These are phyloP conservation scores for Coleophora flavipennella DNA, from an alignment of 2,888 invertebrate species.

Conservation along the genomic window DNA sequence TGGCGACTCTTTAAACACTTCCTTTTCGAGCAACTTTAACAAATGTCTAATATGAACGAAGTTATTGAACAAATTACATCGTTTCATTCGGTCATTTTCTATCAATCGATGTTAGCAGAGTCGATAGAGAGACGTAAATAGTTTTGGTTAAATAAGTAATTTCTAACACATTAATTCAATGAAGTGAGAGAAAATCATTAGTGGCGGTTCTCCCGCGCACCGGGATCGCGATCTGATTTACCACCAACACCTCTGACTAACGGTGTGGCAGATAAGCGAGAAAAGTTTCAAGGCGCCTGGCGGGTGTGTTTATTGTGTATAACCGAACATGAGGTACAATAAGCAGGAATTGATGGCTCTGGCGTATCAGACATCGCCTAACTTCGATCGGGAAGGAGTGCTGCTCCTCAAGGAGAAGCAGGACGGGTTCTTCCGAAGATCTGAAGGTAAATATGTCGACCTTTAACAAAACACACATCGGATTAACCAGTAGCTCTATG, in stretches of 20 bases:
- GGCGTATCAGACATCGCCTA: conserved; percentile 88
- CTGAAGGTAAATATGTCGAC: conserved; percentile 81
- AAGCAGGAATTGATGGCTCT: conserved; percentile 88
- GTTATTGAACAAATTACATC: background rate
- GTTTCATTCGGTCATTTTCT: too few relatives aligned
- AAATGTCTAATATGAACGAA: too few relatives aligned
- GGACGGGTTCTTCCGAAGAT: conserved; percentile 91
- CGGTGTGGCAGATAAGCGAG: background rate
- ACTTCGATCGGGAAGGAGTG: conserved; percentile 93
- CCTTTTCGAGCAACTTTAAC: too few relatives aligned
- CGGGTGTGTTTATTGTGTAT: background rate
- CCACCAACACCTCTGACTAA: background rate
- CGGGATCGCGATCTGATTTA: background rate
- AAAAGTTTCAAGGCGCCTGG: background rate
- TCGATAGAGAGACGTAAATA: too few relatives aligned
- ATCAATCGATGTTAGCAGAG: too few relatives aligned
- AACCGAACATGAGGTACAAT: conserved; percentile 86
- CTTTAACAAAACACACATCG: too few relatives aligned
- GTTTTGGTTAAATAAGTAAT: too few relatives aligned
- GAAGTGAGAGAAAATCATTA: background rate
- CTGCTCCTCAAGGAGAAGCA: conserved; percentile 89
- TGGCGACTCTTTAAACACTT: too few relatives aligned
- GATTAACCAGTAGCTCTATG: too few relatives aligned
- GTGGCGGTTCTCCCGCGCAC: background rate
- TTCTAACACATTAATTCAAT: background rate